Evolutionary conservation across 2,888 invertebrate species (phyloP).

Genomic region (Rambutsinella grinnellia): DNA sequence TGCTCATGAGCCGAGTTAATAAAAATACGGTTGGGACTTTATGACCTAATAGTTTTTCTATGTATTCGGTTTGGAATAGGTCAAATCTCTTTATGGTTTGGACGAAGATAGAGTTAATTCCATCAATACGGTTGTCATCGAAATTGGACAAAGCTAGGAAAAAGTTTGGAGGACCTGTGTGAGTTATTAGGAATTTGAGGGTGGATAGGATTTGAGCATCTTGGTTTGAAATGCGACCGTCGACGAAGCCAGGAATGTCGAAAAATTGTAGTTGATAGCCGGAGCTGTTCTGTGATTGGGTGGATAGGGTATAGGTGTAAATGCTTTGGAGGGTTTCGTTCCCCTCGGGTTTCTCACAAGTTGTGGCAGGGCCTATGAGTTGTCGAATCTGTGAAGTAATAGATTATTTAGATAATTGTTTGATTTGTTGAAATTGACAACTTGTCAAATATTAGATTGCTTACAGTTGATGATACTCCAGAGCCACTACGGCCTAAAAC

Average conservation of each 20-base stretch:
- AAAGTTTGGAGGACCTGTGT: conserved; percentile 11
- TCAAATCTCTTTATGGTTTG: conserved; percentile 15
- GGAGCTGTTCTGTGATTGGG: neutral
- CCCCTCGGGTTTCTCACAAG: neutral
- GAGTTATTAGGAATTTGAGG: conserved; percentile 9
- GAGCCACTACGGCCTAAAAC: conserved; percentile 32
- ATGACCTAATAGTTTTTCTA: neutral
- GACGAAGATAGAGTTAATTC: conserved; percentile 15
- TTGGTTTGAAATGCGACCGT: conserved; percentile 10
- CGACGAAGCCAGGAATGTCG: conserved; percentile 31
- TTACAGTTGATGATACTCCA: conserved; percentile 33
- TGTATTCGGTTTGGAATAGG: conserved; percentile 14
- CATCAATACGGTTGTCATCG: conserved; percentile 28
- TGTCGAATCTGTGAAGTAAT: conserved; percentile 13
- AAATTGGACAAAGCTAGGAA: conserved; percentile 25
- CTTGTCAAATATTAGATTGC: neutral
- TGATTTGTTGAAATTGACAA: neutral
- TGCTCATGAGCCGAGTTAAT: conserved; percentile 10
- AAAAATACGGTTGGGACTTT: conserved; percentile 2
- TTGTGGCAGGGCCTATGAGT: conserved; percentile 13
- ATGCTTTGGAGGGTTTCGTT: conserved; percentile 5
- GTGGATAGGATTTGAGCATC: conserved; percentile 21
- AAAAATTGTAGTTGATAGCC: conserved; percentile 10
- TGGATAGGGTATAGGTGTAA: conserved; percentile 12
- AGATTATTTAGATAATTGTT: too few species aligned